Conservation (phyloP, 2,888 invertebrate genomes). For the Parnassius orleans region DNA sequence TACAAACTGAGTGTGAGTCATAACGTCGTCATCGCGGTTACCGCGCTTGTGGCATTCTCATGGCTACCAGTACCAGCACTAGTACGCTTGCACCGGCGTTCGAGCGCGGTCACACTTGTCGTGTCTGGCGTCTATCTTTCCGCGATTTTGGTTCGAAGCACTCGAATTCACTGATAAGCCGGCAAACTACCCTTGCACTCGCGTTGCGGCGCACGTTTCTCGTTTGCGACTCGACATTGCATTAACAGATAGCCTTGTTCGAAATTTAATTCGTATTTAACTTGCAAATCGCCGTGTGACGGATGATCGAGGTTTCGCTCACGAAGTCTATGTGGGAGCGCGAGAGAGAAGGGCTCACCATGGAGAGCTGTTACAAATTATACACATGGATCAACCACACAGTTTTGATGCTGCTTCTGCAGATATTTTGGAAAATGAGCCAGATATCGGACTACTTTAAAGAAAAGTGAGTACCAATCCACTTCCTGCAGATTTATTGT, state of each 20-base stretch:
- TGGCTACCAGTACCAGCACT: conserved; percentile 42
- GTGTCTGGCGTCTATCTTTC: conserved; percentile 41
- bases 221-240: conserved; percentile 26
- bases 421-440: conserved; percentile 76
- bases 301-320: conserved; percentile 71
- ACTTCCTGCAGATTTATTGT: background rate
- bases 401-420: conserved; percentile 69
- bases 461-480: conserved; percentile 62
- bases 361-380: conserved; percentile 72
- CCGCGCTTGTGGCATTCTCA: conserved; percentile 51
- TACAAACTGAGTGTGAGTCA: conserved; percentile 73
- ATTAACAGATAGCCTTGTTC: conserved; percentile 25
- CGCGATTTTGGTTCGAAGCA: conserved; percentile 58
- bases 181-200: conserved; percentile 51
- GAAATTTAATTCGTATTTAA: conserved; percentile 38
- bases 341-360: conserved; percentile 55
- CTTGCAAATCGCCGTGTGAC: conserved; percentile 57
- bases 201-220: conserved; percentile 43
- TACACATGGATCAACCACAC: conserved; percentile 76
- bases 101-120: conserved; percentile 58
- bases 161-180: conserved; percentile 44
- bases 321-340: conserved; percentile 65
- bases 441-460: conserved; percentile 73
- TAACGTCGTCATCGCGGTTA: conserved; percentile 40
- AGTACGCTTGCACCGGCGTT: conserved; percentile 70